These are phyloP conservation scores for Echinops telfairi DNA, from an alignment of 2,113 vertebrate genomes.

Conservation along the genomic window DNA sequence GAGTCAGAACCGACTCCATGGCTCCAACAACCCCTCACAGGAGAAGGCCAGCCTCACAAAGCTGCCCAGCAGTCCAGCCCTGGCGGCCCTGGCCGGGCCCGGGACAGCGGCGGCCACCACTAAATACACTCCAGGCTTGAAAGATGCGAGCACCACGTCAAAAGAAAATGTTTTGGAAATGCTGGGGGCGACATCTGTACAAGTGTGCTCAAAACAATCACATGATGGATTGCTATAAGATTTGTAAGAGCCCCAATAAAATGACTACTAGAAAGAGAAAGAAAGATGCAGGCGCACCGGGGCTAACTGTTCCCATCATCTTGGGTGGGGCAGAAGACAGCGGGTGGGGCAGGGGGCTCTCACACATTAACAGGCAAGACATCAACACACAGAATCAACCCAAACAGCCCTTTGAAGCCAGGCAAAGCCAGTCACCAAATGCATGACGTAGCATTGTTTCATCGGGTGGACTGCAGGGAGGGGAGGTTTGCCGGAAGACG, in stretches of 20 bases:
- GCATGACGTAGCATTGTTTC: background rate
- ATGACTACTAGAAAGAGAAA: too few relatives aligned
- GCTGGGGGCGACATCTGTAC: too few relatives aligned
- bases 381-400: too few relatives aligned
- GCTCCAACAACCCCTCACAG: background rate
- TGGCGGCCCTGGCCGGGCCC: background rate
- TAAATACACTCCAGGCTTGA: background rate
- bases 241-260: too few relatives aligned
- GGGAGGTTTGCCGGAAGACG: background rate
- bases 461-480: background rate
- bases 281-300: background rate
- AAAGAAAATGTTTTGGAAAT: too few relatives aligned
- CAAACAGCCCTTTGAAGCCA: background rate
- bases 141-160: background rate
- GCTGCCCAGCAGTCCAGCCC: background rate
- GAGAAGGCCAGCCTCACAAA: background rate
- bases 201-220: too few relatives aligned
- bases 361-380: background rate
- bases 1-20: too few relatives aligned
- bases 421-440: background rate
- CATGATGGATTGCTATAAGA: too few relatives aligned
- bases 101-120: background rate
- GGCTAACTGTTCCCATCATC: background rate
- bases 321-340: background rate
- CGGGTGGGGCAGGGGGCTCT: too few relatives aligned